A percentile compares a stretch with the other conserved stretches of the same genome.
Evolutionary conservation across 2,888 invertebrate species (phyloP).

Genomic region (Dendrolimus pini): DNA sequence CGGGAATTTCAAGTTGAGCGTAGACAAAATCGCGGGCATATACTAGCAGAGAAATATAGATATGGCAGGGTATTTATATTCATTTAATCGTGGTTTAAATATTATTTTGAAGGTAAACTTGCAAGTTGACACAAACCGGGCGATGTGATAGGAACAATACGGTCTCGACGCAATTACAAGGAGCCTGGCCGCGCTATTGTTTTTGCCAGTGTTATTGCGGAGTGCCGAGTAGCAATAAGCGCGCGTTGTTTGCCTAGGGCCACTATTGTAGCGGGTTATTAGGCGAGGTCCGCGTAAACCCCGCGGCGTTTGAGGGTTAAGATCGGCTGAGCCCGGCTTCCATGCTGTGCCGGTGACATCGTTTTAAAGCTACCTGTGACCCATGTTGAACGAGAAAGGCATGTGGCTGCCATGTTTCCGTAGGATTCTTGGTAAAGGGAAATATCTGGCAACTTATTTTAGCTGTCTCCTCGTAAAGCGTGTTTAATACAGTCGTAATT

Average conservation of each 20-base stretch:
- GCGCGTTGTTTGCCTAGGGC: constrained; percentile 59
- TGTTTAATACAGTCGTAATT: background rate
- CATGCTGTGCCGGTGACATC: constrained; percentile 29
- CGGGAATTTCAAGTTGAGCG: too few species aligned
- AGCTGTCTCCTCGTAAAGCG: background rate
- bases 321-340: constrained; percentile 39
- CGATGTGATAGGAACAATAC: constrained; percentile 53
- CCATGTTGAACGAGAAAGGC: background rate
- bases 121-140: constrained; percentile 44
- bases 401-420: background rate
- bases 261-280: constrained; percentile 66
- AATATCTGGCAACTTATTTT: background rate
- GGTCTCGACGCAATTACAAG: constrained; percentile 51
- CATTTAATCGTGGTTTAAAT: too few species aligned
- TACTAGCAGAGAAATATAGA: too few species aligned
- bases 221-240: constrained; percentile 66
- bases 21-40: too few species aligned
- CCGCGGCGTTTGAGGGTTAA: constrained; percentile 36
- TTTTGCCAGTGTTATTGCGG: constrained; percentile 62
- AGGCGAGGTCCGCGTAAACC: constrained; percentile 49
- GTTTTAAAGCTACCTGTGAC: constrained; percentile 11
- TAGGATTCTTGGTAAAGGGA: background rate
- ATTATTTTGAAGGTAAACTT: constrained; percentile 30
- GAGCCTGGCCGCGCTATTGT: constrained; percentile 53
- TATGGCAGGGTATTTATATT: too few species aligned